phyloP scores from a whole-genome alignment of 2,888 invertebrate species.

The Aricia artaxerxes region DNA sequence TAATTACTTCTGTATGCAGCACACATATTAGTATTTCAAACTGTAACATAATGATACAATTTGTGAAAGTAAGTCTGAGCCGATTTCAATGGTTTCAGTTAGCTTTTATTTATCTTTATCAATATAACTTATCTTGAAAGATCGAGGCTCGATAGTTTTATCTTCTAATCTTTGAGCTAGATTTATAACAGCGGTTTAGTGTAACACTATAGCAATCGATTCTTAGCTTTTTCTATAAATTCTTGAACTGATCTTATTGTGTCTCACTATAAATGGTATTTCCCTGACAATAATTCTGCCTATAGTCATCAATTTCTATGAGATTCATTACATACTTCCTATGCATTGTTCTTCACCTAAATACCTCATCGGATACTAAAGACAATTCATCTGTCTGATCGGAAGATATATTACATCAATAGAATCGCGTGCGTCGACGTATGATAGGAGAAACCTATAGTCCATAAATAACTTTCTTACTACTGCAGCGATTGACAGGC shows the following conservation, averaged over 20 bases:
- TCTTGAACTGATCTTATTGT: neutral
- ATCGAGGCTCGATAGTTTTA: neutral
- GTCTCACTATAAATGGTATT: neutral
- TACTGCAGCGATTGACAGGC: slow-evolving; percentile 13
- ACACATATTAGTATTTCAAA: too few species aligned
- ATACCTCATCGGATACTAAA: neutral
- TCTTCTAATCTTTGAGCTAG: slow-evolving; percentile 1
- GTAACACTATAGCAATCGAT: neutral
- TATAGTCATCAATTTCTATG: neutral
- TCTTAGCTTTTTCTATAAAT: neutral
- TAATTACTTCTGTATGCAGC: too few species aligned
- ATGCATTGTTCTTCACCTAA: slow-evolving; percentile 1
- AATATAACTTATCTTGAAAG: slow-evolving; percentile 20
- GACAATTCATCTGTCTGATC: slow-evolving; percentile 8
- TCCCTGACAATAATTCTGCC: neutral
- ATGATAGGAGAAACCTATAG: slow-evolving; percentile 13
- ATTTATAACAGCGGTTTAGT: slow-evolving; percentile 12
- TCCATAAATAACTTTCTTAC: slow-evolving; percentile 13
- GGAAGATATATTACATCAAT: slow-evolving; percentile 15
- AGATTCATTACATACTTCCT: neutral
- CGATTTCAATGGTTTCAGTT: neutral
- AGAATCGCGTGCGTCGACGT: slow-evolving; percentile 4
- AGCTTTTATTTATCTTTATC: slow-evolving; percentile 10
- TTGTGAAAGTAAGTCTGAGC: neutral
- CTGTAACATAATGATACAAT: neutral